Evolutionary conservation across 2,797 vertebrate species (phyloP).

Genomic region (Diceros bicornis): DNA sequence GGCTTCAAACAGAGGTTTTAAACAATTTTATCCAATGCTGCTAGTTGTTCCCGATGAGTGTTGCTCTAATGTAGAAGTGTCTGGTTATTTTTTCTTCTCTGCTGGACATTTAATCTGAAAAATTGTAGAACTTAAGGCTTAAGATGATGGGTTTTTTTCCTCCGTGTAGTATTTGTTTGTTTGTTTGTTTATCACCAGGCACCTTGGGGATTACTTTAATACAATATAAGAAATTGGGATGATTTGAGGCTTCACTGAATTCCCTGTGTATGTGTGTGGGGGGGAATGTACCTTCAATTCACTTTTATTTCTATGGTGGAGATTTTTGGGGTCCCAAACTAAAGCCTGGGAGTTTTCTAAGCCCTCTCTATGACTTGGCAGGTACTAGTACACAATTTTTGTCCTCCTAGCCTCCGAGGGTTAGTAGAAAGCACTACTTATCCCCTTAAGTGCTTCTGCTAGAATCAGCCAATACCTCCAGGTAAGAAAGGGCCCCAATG

Average conservation of each 20-base stretch:
- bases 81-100: constrained; percentile 36
- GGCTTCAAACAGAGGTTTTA: not conserved
- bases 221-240: not conserved
- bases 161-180: not conserved
- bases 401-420: not conserved
- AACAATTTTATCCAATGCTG: not conserved
- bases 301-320: not conserved
- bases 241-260: not conserved
- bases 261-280: not conserved
- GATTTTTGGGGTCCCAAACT: not conserved
- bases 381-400: not conserved
- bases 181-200: not conserved
- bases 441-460: not conserved
- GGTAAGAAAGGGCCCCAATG: not conserved
- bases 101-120: constrained; percentile 43
- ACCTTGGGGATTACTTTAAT: not conserved
- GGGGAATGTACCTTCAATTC: not conserved
- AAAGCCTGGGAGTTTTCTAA: not conserved
- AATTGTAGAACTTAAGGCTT: not conserved
- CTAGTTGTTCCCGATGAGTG: not conserved
- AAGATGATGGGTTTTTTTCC: not conserved
- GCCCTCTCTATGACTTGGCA: not conserved
- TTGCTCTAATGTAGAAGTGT: not conserved
- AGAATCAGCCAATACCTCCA: not conserved
- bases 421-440: not conserved